Evolutionary conservation across 1,140 invertebrate species (phyloP).

Genomic region (Achroia grisella): DNA sequence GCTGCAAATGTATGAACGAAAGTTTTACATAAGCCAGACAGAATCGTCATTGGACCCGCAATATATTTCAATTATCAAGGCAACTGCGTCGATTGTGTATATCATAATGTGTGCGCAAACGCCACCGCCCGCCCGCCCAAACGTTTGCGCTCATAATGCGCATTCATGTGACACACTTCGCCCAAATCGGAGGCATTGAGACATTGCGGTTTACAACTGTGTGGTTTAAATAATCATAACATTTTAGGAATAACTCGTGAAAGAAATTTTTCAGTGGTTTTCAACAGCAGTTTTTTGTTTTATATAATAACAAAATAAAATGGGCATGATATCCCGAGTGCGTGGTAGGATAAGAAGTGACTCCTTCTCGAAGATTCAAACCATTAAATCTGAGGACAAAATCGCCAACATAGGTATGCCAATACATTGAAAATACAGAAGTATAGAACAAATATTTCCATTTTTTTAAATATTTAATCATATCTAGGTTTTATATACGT

Average conservation of each 20-base stretch:
- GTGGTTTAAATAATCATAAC: not conserved
- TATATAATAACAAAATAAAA: slow-evolving; percentile 25
- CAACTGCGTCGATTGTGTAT: too few relatives aligned
- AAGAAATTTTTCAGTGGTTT: slow-evolving; percentile 4
- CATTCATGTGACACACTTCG: slow-evolving; percentile 47
- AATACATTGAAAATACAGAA: not conserved
- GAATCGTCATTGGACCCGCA: too few relatives aligned
- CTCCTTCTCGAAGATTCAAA: slow-evolving; percentile 75
- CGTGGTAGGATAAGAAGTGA: slow-evolving; percentile 77
- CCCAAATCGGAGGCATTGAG: slow-evolving; percentile 25
- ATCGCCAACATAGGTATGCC: slow-evolving; percentile 77
- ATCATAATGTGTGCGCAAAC: not conserved
- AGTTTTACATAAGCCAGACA: too few relatives aligned
- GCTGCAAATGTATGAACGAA: slow-evolving; percentile 1
- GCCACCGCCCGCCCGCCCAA: slow-evolving; percentile 40
- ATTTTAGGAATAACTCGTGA: not conserved
- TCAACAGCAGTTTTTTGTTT: slow-evolving; percentile 7
- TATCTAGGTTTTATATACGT: too few relatives aligned
- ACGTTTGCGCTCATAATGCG: slow-evolving; percentile 29
- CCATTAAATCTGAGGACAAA: slow-evolving; percentile 76
- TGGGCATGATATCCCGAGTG: slow-evolving; percentile 81
- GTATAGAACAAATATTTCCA: too few relatives aligned
- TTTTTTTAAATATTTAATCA: too few relatives aligned
- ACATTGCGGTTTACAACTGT: slow-evolving; percentile 9
- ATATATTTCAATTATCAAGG: too few relatives aligned